Base-by-base conservation (phyloP, 1,140 invertebrate species). In the Himalopsyche phryganea region DNA sequence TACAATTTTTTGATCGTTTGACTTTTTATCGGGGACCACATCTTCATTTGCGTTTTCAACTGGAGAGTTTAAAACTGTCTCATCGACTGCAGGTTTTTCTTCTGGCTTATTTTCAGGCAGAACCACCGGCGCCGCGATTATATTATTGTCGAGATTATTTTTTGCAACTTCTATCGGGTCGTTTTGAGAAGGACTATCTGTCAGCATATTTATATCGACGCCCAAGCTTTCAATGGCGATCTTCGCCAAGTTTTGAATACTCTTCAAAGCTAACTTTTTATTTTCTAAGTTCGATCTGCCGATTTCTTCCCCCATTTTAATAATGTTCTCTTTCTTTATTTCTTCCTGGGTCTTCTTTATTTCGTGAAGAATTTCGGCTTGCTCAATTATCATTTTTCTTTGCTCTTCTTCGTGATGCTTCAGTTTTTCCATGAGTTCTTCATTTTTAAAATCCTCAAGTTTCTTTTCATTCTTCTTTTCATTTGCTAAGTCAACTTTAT, bases 371-470 rank as follows among this genome's bases (percentile, higher is more conserved):
- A 83, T 79, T 65, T 81, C 72, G 55, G 80, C 80, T 53, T 81
- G 79, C 63, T 83, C 80, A 50, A 81, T 73, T 13, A 83, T 73
- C 52, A 83, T 69, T 66, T 82, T 70, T 50, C 79, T 74, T 53
- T 82, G 78, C 65, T 82, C 80, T 63, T 79, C 69, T 17, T 78
- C 77, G 42, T 83, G 78, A 59, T 80, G 78, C 66, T 82, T 81
- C 15, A 83, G 72, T 32, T 78, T 81, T 65, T 81, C 77, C 45
- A 76, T 76, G 0, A 83, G 65, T 62, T 81, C 68, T 60, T 82
- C 72, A 13, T 79, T 70, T 60, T 74, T 76, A 10, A 68, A 58
- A 35, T 72, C 68, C 40, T 76, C 71, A 42, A 70, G 4, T 41
- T 47, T 65, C 32, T 55, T 59, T 60, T 61, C 18, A 36, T 35